A percentile compares a stretch with the other conserved stretches of the same genome.
Conservation (phyloP, 2,888 invertebrate genomes). For the Macaria liturata region DNA sequence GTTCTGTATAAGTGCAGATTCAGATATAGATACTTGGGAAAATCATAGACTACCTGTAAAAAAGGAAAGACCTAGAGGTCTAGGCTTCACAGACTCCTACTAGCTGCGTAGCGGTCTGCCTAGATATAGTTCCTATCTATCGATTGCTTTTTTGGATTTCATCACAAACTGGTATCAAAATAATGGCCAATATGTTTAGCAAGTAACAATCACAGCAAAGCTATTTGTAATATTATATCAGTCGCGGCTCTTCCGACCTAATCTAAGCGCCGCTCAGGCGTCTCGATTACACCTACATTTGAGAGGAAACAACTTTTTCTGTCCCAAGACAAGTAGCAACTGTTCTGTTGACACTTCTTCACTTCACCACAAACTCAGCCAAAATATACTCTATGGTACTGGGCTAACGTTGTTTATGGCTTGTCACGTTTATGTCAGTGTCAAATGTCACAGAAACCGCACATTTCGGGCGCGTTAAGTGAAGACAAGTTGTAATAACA, state of each 20-base stretch:
- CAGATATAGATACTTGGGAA: no score
- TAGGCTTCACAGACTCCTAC: no score
- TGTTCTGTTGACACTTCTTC: constrained; percentile 48
- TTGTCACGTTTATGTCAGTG: constrained; percentile 35
- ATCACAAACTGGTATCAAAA: no score
- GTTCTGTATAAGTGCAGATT: no score
- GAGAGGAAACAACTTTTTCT: constrained; percentile 53
- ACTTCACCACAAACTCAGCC: constrained; percentile 15
- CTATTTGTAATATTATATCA: constrained; percentile 2
- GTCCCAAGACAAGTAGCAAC: constrained; percentile 63
- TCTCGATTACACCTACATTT: constrained; percentile 58
- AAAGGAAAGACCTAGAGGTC: no score
- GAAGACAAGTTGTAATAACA: constrained; percentile 76
- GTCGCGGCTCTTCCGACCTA: background rate
- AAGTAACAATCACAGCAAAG: background rate
- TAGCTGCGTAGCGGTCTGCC: no score
- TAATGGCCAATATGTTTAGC: no score
- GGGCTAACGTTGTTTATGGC: constrained; percentile 32
- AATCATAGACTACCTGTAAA: no score
- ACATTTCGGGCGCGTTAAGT: constrained; percentile 55
- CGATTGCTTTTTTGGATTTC: no score
- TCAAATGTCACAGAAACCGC: constrained; percentile 65
- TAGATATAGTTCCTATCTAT: no score
- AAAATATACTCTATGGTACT: constrained; percentile 3
- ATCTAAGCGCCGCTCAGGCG: constrained; percentile 44